Percentiles rank a stretch among this genome's conserved stretches.
phyloP scores from a whole-genome alignment of 2,113 vertebrate genomes.

The Stegastes partitus region DNA sequence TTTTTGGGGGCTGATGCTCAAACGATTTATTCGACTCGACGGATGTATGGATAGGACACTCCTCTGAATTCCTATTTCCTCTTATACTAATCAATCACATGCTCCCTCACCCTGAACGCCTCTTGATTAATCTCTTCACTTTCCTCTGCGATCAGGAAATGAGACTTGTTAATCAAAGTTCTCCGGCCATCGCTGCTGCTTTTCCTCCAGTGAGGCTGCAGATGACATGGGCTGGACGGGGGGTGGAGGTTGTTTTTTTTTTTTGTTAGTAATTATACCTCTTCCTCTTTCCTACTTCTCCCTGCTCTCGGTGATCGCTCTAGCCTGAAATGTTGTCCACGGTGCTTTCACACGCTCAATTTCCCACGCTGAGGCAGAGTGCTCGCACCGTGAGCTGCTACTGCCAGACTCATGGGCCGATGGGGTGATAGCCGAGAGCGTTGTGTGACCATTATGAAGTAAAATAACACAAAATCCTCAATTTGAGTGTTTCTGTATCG shows the following conservation, averaged over 20 bases:
- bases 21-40: constrained; percentile 56
- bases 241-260: constrained; percentile 3
- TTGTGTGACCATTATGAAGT: not conserved
- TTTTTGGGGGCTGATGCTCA: constrained; percentile 22
- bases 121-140: constrained; percentile 89
- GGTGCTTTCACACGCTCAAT: constrained; percentile 86
- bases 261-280: constrained; percentile 67
- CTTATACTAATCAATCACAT: constrained; percentile 89
- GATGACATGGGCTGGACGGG: constrained; percentile 53
- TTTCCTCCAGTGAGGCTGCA: constrained; percentile 67
- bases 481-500: too few relatives aligned
- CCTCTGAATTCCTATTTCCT: constrained; percentile 92
- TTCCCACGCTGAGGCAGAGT: constrained; percentile 83
- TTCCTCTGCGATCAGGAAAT: constrained; percentile 85
- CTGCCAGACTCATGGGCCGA: constrained; percentile 54
- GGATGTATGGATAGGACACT: constrained; percentile 82
- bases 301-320: constrained; percentile 80
- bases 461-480: too few relatives aligned
- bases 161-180: constrained; percentile 83
- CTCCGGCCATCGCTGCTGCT: constrained; percentile 51
- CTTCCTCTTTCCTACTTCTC: constrained; percentile 83
- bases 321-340: constrained; percentile 83
- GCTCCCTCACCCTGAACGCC: constrained; percentile 87
- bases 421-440: constrained; percentile 36
- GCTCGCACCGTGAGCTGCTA: constrained; percentile 31